These are phyloP conservation scores for Agrochola lota DNA, from an alignment of 2,888 invertebrate species.

Conservation along the genomic window DNA sequence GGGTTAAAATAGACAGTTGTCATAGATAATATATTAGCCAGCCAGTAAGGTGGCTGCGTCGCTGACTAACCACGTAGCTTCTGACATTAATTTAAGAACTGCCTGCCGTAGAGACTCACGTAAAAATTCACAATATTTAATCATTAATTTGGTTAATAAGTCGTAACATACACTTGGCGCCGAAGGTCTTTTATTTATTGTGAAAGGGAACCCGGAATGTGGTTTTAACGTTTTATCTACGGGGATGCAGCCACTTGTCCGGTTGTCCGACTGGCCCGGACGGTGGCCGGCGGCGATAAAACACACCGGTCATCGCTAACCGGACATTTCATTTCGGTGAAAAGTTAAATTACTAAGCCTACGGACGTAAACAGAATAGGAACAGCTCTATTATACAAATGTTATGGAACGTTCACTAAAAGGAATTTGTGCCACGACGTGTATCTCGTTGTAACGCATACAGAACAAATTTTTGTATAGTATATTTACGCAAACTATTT, in stretches of 20 bases:
- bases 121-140: neutral
- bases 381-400: conserved; percentile 32
- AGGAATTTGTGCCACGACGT: neutral
- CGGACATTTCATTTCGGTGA: conserved; percentile 56
- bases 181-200: conserved; percentile 45
- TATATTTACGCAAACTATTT: neutral
- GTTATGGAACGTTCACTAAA: conserved; percentile 4
- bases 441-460: neutral
- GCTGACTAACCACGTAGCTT: neutral
- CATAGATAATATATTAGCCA: neutral
- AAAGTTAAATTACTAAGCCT: conserved; percentile 60
- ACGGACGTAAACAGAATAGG: conserved; percentile 43
- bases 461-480: neutral
- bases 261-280: conserved; percentile 26
- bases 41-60: neutral
- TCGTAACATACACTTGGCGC: conserved; percentile 33
- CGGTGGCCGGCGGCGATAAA: conserved; percentile 51
- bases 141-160: conserved; percentile 3
- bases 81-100: neutral
- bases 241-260: conserved; percentile 44
- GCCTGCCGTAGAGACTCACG: no score
- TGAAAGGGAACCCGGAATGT: conserved; percentile 38
- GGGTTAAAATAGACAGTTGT: neutral
- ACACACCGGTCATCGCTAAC: conserved; percentile 48
- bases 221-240: conserved; percentile 59